Percentiles rank a stretch among this genome's conserved stretches.
Conservation (phyloP, 2,113 vertebrate species). For the Brachirus orientalis region DNA sequence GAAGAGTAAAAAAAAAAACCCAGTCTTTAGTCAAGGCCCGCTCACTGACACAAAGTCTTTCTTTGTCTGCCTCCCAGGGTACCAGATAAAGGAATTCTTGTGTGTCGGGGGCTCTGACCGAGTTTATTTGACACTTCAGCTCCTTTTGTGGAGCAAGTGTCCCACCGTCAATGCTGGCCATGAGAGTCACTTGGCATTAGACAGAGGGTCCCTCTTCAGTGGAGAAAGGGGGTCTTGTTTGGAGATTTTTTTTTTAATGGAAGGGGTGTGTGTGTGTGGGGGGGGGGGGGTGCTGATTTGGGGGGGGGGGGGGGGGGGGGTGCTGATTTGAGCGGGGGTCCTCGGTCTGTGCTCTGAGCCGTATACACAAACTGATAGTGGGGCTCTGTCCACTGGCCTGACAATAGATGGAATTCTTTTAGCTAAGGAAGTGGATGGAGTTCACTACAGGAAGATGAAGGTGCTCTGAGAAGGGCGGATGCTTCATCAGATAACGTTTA, state of each 20-base stretch:
- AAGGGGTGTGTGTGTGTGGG: slow-evolving; percentile 79
- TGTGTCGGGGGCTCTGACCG: slow-evolving; percentile 84
- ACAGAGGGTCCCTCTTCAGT: slow-evolving; percentile 97
- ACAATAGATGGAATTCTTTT: slow-evolving; percentile 88
- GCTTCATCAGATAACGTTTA: slow-evolving; percentile 24
- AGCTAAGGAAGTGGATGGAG: background rate
- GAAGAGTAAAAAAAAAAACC: slow-evolving; percentile 64
- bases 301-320: slow-evolving; percentile 70
- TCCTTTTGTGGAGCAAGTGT: slow-evolving; percentile 92
- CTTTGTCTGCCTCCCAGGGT: slow-evolving; percentile 88
- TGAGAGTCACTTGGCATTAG: slow-evolving; percentile 93
- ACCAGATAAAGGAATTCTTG: slow-evolving; percentile 93
- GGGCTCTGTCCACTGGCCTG: slow-evolving; percentile 86
- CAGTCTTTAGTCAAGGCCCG: slow-evolving; percentile 84
- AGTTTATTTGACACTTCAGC: slow-evolving; percentile 95
- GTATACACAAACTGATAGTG: slow-evolving; percentile 84
- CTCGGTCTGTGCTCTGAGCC: slow-evolving; percentile 64
- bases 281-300: slow-evolving; percentile 57
- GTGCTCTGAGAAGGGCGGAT: slow-evolving; percentile 30
- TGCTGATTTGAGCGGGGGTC: slow-evolving; percentile 49
- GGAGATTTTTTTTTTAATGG: slow-evolving; percentile 88
- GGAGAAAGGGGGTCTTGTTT: slow-evolving; percentile 96
- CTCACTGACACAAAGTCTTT: slow-evolving; percentile 88
- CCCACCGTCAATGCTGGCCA: slow-evolving; percentile 91
- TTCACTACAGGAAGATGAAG: slow-evolving; percentile 11